These are phyloP conservation scores for Spodoptera litura DNA, from an alignment of 1,140 invertebrate genomes.

Conservation along the genomic window DNA sequence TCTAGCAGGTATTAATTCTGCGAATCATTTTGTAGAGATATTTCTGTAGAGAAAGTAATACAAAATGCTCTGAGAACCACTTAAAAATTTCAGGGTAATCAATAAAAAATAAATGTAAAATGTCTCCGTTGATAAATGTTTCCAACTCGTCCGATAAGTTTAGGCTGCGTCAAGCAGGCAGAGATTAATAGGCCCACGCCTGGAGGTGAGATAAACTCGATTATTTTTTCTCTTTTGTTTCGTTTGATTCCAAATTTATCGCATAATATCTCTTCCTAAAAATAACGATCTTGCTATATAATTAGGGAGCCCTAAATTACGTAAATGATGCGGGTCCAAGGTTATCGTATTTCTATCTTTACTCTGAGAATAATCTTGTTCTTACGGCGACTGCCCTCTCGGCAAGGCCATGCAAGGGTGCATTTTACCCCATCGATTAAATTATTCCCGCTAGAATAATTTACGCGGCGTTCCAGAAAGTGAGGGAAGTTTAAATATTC, in stretches of 20 bases:
- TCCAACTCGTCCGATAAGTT: slow-evolving; percentile 19
- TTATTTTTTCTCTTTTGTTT: slow-evolving; percentile 15
- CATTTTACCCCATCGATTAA: slow-evolving; percentile 19
- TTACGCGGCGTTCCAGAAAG: slow-evolving; percentile 1
- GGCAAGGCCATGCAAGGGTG: slow-evolving; percentile 27
- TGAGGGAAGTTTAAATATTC: slow-evolving; percentile 15
- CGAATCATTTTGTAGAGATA: background rate
- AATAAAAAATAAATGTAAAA: background rate
- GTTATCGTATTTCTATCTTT: slow-evolving; percentile 17
- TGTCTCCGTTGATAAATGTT: slow-evolving; percentile 34
- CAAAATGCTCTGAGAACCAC: slow-evolving; percentile 15
- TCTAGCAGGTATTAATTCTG: background rate
- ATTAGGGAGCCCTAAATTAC: slow-evolving; percentile 18
- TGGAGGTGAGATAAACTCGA: slow-evolving; percentile 32
- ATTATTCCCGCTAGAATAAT: slow-evolving; percentile 35
- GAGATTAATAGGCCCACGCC: slow-evolving; percentile 14
- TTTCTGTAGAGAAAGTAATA: slow-evolving; percentile 14
- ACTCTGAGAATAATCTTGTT: slow-evolving; percentile 22
- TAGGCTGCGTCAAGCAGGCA: slow-evolving; percentile 20
- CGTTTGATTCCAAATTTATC: slow-evolving; percentile 24
- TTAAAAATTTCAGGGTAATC: slow-evolving; percentile 29
- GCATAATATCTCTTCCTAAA: slow-evolving; percentile 2
- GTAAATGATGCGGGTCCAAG: background rate
- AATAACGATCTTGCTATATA: slow-evolving; percentile 5
- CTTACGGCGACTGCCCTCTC: slow-evolving; percentile 9